phyloP scores from a whole-genome alignment of 2,888 invertebrate genomes.

The Eupsilia transversa region DNA sequence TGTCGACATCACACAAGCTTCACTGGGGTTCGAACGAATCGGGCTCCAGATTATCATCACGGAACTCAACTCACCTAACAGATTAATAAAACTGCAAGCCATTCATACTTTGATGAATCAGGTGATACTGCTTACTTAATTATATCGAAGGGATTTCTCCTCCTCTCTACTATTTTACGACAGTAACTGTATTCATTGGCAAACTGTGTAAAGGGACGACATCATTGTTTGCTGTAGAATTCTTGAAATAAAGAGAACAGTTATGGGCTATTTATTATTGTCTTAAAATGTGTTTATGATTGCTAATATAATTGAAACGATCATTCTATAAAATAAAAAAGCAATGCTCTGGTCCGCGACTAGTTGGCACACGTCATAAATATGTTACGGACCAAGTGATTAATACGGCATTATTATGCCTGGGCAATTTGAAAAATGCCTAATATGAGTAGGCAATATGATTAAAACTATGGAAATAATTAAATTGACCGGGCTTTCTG shows the following conservation, averaged over 20 bases:
- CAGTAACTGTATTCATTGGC: neutral
- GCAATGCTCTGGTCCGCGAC: neutral
- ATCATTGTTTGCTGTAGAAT: neutral
- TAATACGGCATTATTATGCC: no score
- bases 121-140: slow-evolving; percentile 68
- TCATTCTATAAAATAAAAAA: neutral
- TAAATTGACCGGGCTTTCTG: no score
- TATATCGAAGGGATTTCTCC: neutral
- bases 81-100: slow-evolving; percentile 81
- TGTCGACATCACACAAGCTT: slow-evolving; percentile 81
- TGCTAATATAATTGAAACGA: neutral
- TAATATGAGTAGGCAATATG: no score
- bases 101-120: slow-evolving; percentile 83
- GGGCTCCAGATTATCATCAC: slow-evolving; percentile 81
- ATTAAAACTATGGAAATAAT: no score
- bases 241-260: neutral
- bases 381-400: no score
- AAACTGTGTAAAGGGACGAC: neutral
- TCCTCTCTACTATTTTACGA: neutral
- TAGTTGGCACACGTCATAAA: no score
- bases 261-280: no score
- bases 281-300: neutral
- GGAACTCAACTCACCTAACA: slow-evolving; percentile 79
- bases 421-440: no score
- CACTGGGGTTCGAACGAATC: slow-evolving; percentile 81